phyloP scores from a whole-genome alignment of 2,888 invertebrate species.

The Tipula confusa region DNA sequence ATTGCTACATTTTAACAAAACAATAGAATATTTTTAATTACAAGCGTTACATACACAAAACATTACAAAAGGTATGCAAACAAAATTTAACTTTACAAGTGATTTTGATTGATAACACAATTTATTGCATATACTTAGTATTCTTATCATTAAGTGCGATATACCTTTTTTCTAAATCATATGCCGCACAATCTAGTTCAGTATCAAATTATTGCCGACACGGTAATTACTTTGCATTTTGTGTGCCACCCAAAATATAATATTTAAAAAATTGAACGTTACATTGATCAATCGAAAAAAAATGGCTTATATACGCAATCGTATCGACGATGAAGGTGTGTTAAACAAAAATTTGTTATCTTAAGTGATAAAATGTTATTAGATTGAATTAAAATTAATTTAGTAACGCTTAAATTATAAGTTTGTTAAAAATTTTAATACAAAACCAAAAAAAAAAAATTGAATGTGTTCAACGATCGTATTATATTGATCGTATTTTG shows the following conservation, averaged over 20 bases:
- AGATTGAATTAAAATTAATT: too few species aligned
- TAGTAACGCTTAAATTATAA: too few species aligned
- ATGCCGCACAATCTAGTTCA: not conserved
- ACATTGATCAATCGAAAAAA: not conserved
- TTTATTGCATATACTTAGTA: not conserved
- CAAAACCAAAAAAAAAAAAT: too few species aligned
- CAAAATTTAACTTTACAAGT: not conserved
- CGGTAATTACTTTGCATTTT: not conserved
- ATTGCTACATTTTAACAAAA: too few species aligned
- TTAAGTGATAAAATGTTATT: too few species aligned
- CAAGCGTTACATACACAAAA: not conserved
- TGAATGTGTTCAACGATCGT: too few species aligned
- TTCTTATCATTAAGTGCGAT: not conserved
- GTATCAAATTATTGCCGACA: not conserved
- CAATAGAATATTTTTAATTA: not conserved
- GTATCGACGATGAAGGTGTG: not conserved
- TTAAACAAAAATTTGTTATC: not conserved
- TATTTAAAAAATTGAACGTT: not conserved
- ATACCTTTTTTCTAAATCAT: not conserved
- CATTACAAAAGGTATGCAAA: not conserved
- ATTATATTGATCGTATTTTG: too few species aligned
- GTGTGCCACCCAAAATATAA: not conserved
- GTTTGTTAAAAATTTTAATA: too few species aligned
- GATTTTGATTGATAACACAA: constrained; percentile 20
- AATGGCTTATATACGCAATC: not conserved